A percentile compares a stretch with the other conserved stretches of the same genome.
phyloP scores from a whole-genome alignment of 2,797 vertebrate species.

The Chaunax sp. region DNA sequence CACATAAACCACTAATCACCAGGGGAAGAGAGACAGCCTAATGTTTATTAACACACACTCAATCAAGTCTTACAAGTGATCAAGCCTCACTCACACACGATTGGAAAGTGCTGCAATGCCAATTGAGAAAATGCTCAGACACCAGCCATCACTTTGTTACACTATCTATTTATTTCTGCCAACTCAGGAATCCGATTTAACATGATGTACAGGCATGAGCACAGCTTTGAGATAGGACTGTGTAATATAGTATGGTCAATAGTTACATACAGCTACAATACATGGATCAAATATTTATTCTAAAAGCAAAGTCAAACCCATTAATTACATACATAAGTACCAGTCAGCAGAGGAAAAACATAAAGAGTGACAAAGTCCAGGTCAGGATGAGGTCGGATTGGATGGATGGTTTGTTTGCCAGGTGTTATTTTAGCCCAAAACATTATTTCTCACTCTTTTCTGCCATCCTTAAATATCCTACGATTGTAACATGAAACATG shows the following conservation, averaged over 20 bases:
- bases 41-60: conserved; percentile 78
- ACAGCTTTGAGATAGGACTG: neutral
- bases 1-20: conserved; percentile 77
- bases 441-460: no score
- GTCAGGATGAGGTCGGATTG: no score
- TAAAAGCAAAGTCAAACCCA: no score
- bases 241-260: neutral
- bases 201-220: neutral
- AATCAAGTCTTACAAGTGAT: conserved; percentile 76
- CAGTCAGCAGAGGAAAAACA: no score
- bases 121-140: conserved; percentile 54
- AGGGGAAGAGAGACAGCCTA: conserved; percentile 50
- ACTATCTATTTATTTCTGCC: conserved; percentile 48
- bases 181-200: conserved; percentile 23
- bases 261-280: no score
- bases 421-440: no score
- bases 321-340: no score
- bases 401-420: no score
- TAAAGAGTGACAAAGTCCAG: no score
- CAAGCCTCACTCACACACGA: conserved; percentile 51
- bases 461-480: no score
- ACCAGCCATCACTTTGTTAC: conserved; percentile 24
- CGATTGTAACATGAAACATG: no score
- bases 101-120: conserved; percentile 58
- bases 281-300: no score